Percentiles rank a stretch among this genome's conserved stretches.
Conservation (phyloP, 2,888 invertebrate species). For the Sipha maydis region DNA sequence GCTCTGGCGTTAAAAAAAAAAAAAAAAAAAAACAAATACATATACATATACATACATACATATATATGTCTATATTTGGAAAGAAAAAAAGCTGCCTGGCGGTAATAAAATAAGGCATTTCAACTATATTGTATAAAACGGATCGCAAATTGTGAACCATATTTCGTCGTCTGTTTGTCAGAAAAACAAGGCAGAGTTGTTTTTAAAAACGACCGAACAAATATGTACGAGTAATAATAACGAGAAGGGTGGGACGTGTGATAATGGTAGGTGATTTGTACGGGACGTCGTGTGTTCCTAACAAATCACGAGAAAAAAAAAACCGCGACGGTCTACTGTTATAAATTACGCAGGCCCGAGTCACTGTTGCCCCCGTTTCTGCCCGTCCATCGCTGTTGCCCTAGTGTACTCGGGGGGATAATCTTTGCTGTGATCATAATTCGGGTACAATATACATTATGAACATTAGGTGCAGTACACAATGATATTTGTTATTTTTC, state of each 20-base stretch:
- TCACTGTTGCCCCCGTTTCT: background rate
- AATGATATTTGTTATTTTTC: constrained; percentile 2
- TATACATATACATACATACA: background rate
- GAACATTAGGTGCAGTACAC: background rate
- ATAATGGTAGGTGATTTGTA: constrained; percentile 48
- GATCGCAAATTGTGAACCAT: constrained; percentile 33
- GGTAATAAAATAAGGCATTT: constrained; percentile 42
- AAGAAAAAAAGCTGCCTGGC: constrained; percentile 12
- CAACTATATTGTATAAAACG: background rate
- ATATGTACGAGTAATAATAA: constrained; percentile 11
- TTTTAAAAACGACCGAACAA: constrained; percentile 36
- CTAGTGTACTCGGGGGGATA: background rate
- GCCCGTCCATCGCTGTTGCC: background rate
- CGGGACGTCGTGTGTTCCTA: constrained; percentile 8
- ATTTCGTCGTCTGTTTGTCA: constrained; percentile 32
- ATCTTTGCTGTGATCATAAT: background rate
- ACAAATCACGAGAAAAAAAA: constrained; percentile 22
- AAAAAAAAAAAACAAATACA: background rate
- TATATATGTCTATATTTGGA: background rate
- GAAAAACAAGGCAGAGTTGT: background rate
- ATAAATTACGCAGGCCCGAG: constrained; percentile 26
- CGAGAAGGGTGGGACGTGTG: background rate
- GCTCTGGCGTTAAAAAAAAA: constrained; percentile 20
- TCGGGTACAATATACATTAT: background rate
- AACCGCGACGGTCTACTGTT: constrained; percentile 9